These are phyloP conservation scores for Synanthedon vespiformis DNA, from an alignment of 2,888 invertebrate genomes.

Conservation along the genomic window DNA sequence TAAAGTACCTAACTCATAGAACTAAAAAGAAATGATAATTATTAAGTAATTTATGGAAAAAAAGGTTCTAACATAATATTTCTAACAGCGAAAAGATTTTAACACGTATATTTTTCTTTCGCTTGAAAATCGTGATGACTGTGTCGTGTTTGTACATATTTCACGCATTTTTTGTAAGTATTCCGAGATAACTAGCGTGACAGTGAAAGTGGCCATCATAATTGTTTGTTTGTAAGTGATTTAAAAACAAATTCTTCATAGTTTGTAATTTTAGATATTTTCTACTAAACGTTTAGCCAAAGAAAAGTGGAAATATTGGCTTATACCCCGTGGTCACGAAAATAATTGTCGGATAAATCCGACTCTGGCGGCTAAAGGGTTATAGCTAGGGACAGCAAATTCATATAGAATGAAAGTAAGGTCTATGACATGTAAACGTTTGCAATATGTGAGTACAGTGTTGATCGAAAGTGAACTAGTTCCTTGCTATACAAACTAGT, in stretches of 20 bases:
- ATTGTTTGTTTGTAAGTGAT: neutral
- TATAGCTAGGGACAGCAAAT: neutral
- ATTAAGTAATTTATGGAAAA: too few relatives aligned
- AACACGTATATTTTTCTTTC: conserved; percentile 4
- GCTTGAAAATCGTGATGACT: conserved; percentile 5
- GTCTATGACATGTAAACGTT: neutral
- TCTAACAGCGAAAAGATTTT: too few relatives aligned
- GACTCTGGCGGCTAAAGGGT: too few relatives aligned
- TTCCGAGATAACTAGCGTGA: neutral
- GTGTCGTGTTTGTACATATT: conserved; percentile 8
- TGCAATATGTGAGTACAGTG: neutral
- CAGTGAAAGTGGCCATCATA: conserved; percentile 3
- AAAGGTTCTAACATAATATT: too few relatives aligned
- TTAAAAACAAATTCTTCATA: too few relatives aligned
- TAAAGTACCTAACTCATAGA: too few relatives aligned
- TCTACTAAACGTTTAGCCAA: too few relatives aligned
- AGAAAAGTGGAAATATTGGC: too few relatives aligned
- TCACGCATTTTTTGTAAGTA: conserved; percentile 10
- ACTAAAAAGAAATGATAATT: too few relatives aligned
- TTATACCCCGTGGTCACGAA: too few relatives aligned
- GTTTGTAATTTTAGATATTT: too few relatives aligned
- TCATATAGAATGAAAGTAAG: neutral
- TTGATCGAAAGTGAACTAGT: neutral
- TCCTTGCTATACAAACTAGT: neutral
- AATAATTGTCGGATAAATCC: too few relatives aligned